Conservation (phyloP, 2,797 vertebrate species). For the Squalus acanthias region DNA sequence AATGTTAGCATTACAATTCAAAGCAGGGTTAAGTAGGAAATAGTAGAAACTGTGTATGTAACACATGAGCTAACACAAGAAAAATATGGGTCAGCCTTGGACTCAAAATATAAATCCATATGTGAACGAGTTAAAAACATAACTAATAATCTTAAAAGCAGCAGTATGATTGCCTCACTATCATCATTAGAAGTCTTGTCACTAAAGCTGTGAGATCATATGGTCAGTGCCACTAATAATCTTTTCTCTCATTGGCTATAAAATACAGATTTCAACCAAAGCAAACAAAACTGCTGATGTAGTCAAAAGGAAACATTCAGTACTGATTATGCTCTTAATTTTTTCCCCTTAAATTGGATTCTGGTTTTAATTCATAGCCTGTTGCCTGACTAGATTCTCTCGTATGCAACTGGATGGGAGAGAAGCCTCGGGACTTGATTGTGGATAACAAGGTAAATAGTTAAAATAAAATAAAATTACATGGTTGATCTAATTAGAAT, state of each 20-base stretch:
- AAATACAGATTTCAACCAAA: conserved; percentile 50
- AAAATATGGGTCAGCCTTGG: background rate
- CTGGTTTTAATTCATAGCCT: conserved; percentile 49
- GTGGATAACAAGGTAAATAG: background rate
- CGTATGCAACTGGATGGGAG: conserved; percentile 43
- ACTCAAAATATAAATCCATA: background rate
- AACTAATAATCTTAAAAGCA: background rate
- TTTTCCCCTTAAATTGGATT: conserved; percentile 49
- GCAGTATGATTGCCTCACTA: background rate
- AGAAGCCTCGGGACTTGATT: conserved; percentile 1
- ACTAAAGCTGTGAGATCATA: conserved; percentile 48
- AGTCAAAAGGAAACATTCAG: conserved; percentile 56
- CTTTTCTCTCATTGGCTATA: conserved; percentile 44
- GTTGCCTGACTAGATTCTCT: conserved; percentile 54
- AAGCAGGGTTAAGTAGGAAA: background rate
- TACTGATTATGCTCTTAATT: conserved; percentile 51
- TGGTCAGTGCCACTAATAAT: conserved; percentile 47
- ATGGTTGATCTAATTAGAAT: conserved; percentile 11
- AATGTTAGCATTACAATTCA: background rate
- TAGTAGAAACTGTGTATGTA: background rate
- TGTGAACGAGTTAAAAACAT: background rate
- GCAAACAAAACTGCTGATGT: conserved; percentile 56
- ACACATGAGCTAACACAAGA: background rate
- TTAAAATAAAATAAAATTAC: conserved; percentile 17
- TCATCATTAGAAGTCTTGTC: conserved; percentile 17